Conservation (phyloP, 1,140 invertebrate species). For the Agraylea sexmaculata region DNA sequence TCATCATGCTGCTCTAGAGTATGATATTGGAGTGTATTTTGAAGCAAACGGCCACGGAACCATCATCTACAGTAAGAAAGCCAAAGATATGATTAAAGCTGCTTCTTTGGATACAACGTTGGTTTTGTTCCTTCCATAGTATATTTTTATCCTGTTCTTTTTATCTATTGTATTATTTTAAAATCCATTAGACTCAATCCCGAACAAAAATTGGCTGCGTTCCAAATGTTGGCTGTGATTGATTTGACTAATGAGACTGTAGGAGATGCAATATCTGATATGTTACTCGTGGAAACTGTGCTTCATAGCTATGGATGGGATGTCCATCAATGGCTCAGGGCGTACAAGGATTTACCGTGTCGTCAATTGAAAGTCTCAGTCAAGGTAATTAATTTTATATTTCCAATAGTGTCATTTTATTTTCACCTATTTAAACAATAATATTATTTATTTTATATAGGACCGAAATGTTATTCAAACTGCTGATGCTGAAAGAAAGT, state of each 20-base stretch:
- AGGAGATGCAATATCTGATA: slow-evolving; percentile 93
- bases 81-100: slow-evolving; percentile 42
- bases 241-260: slow-evolving; percentile 92
- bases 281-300: slow-evolving; percentile 88
- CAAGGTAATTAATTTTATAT: slow-evolving; percentile 30
- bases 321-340: slow-evolving; percentile 63
- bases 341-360: slow-evolving; percentile 82
- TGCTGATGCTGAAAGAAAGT: slow-evolving; percentile 72
- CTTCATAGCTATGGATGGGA: slow-evolving; percentile 70
- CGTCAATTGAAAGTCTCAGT: slow-evolving; percentile 80
- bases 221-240: slow-evolving; percentile 54
- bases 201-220: slow-evolving; percentile 40
- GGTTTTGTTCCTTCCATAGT: background rate
- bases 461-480: slow-evolving; percentile 78
- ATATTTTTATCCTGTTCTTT: background rate
- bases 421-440: background rate
- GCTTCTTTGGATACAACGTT: slow-evolving; percentile 23
- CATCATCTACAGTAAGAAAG: slow-evolving; percentile 61
- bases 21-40: slow-evolving; percentile 96
- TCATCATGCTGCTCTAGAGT: slow-evolving; percentile 82
- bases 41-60: slow-evolving; percentile 99
- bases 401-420: background rate
- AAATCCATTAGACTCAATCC: slow-evolving; percentile 14
- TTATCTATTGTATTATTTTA: background rate
- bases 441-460: slow-evolving; percentile 29